Evolutionary conservation across 64 coral and sea anemone genomes (phyloP), one percentile per base, ranked within the genome.

Genomic region (Montipora cactus): DNA sequence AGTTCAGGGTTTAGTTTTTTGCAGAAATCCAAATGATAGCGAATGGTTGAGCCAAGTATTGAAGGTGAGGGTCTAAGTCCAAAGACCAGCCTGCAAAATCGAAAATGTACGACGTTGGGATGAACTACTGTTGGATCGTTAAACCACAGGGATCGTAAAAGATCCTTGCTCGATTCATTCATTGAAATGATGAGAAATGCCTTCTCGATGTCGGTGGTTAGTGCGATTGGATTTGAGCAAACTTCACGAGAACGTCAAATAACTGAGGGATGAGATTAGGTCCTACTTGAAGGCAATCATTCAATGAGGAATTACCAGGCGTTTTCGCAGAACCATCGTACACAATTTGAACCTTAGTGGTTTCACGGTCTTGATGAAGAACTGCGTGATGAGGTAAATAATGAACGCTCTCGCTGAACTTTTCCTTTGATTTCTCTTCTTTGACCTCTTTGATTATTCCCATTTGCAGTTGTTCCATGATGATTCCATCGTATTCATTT

Each of bases 41-140:
- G 67, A 49, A 90, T 90, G 25, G 93, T 90, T 7, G 47, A 53
- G 8, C 57, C 70, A 16, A 94, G 48, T 78, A 90, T 83, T 1
- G 72, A 47, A 3, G 87, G 93, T 13, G 58, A 75, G 1, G 93
- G 47, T 23, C 46, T 67, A 19, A 90, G 70, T 2, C 79, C 93
- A 84, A 94, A 95, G 5, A 95, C 93, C 10, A 95, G 55, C 1
- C 79, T 22, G 14, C 48, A 58, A 69, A 95, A 90, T 52, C 87
- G 51, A 12, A 53, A 74, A 7, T 70, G 49, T 49, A 89, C 37
- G 20, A 94, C 66, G 72, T 58, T 25, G 47, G 59, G 77, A 47
- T 53, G 19, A 18, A 81, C n/a, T 9, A 62, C 37, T 15, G 59
- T 50, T 3, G 61, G 15, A 51, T 92, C 47, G 64, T 87, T 84